Evolutionary conservation across 2,888 invertebrate species (phyloP), one percentile per base, ranked within the genome.

Genomic region (Neoaliturus tenellus): DNA sequence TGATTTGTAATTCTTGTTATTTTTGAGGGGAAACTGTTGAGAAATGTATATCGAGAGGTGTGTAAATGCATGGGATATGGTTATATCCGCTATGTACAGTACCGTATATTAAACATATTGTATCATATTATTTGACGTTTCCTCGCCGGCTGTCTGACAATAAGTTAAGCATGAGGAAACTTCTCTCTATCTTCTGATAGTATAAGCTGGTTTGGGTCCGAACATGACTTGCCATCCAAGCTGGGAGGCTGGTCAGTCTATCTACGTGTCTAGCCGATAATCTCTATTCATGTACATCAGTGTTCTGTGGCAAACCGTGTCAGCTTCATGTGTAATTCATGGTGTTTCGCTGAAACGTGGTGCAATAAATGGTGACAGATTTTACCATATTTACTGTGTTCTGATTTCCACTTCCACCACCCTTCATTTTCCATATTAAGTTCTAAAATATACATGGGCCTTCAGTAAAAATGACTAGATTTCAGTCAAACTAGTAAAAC

Each of bases 131-230:
- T 75, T 75, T 44, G 25, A 75, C 28, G 75, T 75, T 75, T 75
- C 75, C 75, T 75, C 48, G 48, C 75, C 41, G 23, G 75, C 75
- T 75, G 75, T 75, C 85, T 86, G 87, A 86, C 86, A 87, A 87
- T 87, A 86, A 85, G 75, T 75, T 75, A 75, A 67, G 44, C 81
- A 69, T 69, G 44, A 71, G 81, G 81, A 81, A 81, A 69, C 71
- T 78, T 67, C 28, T 82, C 51, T 82, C 55, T 84, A 82, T 85
- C 67, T 33, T 48, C 31, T 41, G 81, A 48, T 81, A 81, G 48
- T 69, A 69, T 81, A 87, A 88, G 88, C 88, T 88, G 88, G 88
- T 88, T 86, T 88, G 88, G 88, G 88, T 88, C 88, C 88, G 88
- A 88, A 83, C 75, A 83, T 67, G 84, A 83, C 81, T 81, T 81